Evolutionary conservation across 2,113 vertebrate species (phyloP).

Genomic region (Lates calcarifer): DNA sequence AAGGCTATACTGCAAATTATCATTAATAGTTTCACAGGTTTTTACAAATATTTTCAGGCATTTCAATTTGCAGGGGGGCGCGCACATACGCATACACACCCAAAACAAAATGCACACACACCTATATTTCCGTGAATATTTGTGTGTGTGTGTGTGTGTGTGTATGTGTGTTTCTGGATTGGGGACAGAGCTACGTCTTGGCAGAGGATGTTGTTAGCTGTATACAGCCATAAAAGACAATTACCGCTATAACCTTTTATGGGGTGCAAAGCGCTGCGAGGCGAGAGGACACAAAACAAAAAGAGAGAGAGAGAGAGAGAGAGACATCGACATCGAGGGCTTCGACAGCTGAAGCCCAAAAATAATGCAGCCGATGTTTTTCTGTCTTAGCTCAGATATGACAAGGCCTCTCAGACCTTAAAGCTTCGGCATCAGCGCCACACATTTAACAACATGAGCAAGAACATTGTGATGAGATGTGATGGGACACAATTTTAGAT

Average conservation of each 20-base stretch:
- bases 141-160: not conserved
- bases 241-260: constrained; percentile 96
- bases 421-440: not conserved
- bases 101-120: constrained; percentile 24
- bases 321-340: constrained; percentile 64
- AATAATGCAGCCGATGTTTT: constrained; percentile 63
- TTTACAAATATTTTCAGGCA: not conserved
- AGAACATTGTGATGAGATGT: not conserved
- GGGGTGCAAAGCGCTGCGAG: constrained; percentile 94
- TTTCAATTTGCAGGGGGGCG: not conserved
- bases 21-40: not conserved
- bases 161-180: constrained; percentile 38
- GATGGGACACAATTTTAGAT: not conserved
- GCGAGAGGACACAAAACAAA: constrained; percentile 82
- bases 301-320: constrained; percentile 73
- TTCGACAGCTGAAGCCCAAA: constrained; percentile 77
- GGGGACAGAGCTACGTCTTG: constrained; percentile 79
- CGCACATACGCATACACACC: not conserved
- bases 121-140: constrained; percentile 6
- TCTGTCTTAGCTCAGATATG: constrained; percentile 48
- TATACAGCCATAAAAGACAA: constrained; percentile 94
- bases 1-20: not conserved
- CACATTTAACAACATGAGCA: not conserved
- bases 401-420: constrained; percentile 18
- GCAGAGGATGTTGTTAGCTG: constrained; percentile 88